A percentile compares a stretch with the other conserved stretches of the same genome.
Conservation (phyloP, 2,888 invertebrate species). For the Aspidapion aeneum region DNA sequence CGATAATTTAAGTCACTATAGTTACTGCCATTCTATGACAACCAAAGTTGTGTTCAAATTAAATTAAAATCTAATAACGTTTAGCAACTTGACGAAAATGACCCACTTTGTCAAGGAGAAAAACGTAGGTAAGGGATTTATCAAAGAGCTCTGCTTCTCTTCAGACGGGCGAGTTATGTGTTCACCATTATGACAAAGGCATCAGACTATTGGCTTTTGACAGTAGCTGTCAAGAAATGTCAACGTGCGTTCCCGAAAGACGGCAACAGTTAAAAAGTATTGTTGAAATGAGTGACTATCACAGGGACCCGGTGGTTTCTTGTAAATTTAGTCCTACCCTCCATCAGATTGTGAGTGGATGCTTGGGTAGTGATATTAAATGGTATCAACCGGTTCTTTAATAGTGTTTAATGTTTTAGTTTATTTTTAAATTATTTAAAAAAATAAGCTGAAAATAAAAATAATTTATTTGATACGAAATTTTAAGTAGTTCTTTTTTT, state of each 20-base stretch:
- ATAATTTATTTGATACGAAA: too few relatives aligned
- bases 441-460: too few relatives aligned
- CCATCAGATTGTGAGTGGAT: slow-evolving; percentile 85
- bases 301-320: slow-evolving; percentile 81
- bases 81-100: slow-evolving; percentile 71
- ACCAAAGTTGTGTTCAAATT: too few relatives aligned
- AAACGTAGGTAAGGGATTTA: slow-evolving; percentile 86
- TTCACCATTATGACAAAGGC: slow-evolving; percentile 84
- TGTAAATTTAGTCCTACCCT: slow-evolving; percentile 87
- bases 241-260: slow-evolving; percentile 58
- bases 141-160: slow-evolving; percentile 90
- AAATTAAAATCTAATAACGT: too few relatives aligned
- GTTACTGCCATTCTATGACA: too few relatives aligned
- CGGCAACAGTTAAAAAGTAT: slow-evolving; percentile 60
- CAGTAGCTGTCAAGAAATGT: slow-evolving; percentile 72
- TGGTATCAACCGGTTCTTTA: slow-evolving; percentile 77
- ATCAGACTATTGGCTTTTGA: slow-evolving; percentile 81
- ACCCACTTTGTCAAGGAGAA: slow-evolving; percentile 83
- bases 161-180: slow-evolving; percentile 86
- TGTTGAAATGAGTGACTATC: slow-evolving; percentile 66
- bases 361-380: slow-evolving; percentile 81
- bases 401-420: too few relatives aligned
- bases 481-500: too few relatives aligned
- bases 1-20: too few relatives aligned
- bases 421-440: too few relatives aligned